Evolutionary conservation across 2,797 vertebrate species (phyloP), one percentile per base, ranked within the genome.

Genomic region (Mus spretus): DNA sequence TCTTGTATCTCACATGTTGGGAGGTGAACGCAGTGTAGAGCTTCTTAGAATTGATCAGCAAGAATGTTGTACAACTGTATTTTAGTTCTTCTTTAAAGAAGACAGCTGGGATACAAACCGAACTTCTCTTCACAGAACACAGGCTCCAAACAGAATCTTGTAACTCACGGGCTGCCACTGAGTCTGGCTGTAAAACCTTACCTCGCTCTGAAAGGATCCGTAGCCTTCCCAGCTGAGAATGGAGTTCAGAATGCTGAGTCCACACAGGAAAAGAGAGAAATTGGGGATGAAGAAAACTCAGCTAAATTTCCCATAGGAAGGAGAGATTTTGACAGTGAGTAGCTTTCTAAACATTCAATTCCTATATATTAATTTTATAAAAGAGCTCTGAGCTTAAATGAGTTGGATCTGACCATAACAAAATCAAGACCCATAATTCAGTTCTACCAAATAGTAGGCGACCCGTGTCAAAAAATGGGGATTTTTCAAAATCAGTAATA

Each of bases 241-340:
- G 98, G 98, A 97, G 98, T 97, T 96, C 97, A 97, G 96, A 98
- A 97, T 94, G 98, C 40, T 96, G 98, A 98, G 78, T 98, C 98
- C 96, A 96, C 98, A 97, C 98, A 99, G 57, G 99, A 99, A 96
- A 99, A 98, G 94, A 98, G 99, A 98, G 98, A 99, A 92, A 98
- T 97, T 70, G 97, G 91, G 50, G 98, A 98, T 2, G 99, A 99
- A 98, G 98, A 99, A 98, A 98, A 98, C 89, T 97, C 98, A 94
- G 97, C 97, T 98, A 98, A 98, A 95, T 98, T 99, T 90, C 98
- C 99, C 14, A 97, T 99, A 95, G 98, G 98, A 97, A 99, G 98
- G 97, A 98, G 98, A 98, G 99, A 99, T 98, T 98, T 99, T 90
- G 99, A 99, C 97, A 98, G 99, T 99, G 98, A 99, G 99, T 98